Conservation (phyloP, 2,888 invertebrate species). For the Holacanthella duospinosa region DNA sequence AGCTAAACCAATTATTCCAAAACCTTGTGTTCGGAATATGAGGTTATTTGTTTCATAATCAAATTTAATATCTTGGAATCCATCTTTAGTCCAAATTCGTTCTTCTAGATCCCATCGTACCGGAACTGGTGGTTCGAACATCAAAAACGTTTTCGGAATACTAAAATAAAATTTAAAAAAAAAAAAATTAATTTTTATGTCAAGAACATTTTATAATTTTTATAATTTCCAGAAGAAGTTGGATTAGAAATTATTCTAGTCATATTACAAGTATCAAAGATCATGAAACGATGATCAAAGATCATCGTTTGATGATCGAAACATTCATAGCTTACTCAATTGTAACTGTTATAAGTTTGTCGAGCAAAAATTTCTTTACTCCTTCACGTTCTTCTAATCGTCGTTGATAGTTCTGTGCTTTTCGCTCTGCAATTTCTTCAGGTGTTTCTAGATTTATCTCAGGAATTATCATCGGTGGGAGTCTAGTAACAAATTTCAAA, state of each 20-base stretch:
- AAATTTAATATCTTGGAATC: not conserved
- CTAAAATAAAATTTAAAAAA: not conserved
- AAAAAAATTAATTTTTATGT: not conserved
- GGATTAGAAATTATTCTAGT: too few relatives aligned
- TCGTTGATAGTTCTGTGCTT: not conserved
- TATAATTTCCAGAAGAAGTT: too few relatives aligned
- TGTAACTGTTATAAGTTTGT: not conserved
- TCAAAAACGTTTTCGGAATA: not conserved
- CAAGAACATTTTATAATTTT: too few relatives aligned
- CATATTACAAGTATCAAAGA: too few relatives aligned
- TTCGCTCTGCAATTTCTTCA: slow-evolving; percentile 1
- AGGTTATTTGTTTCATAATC: not conserved
- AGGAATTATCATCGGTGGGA: not conserved
- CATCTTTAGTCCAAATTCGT: not conserved
- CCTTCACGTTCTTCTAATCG: not conserved
- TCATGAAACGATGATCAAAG: too few relatives aligned
- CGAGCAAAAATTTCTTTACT: not conserved
- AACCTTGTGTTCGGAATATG: not conserved
- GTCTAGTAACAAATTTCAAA: not conserved
- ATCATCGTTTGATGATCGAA: too few relatives aligned
- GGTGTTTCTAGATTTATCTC: not conserved
- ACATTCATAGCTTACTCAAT: slow-evolving; percentile 8
- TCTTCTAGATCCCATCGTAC: slow-evolving; percentile 2
- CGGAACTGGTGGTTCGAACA: not conserved
- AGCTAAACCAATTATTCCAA: not conserved